Conservation (phyloP, 2,888 invertebrate genomes). For the Pedicia rivosa region DNA sequence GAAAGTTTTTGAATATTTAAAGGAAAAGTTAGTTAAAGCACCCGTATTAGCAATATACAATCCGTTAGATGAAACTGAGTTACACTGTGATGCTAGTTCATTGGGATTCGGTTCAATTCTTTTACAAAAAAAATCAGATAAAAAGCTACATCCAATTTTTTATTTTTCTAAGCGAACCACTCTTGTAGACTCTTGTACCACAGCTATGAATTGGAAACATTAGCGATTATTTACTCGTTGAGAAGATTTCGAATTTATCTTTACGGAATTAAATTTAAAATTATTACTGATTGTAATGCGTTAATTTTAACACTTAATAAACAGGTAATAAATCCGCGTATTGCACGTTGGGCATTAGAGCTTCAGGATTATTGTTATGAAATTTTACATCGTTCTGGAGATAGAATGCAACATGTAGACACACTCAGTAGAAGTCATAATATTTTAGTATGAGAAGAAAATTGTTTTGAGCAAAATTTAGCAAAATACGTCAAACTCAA, state of each 20-base stretch:
- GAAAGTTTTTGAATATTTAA: conserved; percentile 9
- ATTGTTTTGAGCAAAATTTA: conserved; percentile 10
- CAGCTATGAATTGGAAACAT: conserved; percentile 18
- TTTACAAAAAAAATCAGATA: conserved; percentile 13
- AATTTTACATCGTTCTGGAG: conserved; percentile 13
- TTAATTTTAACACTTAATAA: conserved; percentile 12
- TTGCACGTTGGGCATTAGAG: conserved; percentile 13
- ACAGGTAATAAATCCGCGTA: conserved; percentile 14
- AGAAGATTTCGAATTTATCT: conserved; percentile 16
- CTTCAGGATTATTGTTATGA: conserved; percentile 12
- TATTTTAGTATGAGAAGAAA: conserved; percentile 8
- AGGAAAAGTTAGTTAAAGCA: conserved; percentile 7
- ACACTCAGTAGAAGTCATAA: conserved; percentile 15
- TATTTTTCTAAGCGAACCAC: conserved; percentile 18
- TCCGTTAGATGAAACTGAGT: conserved; percentile 16
- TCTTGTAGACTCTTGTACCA: conserved; percentile 15
- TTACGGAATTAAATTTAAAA: conserved; percentile 15
- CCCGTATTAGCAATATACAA: conserved; percentile 18
- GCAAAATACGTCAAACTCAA: conserved; percentile 10
- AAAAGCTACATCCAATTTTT: conserved; percentile 16
- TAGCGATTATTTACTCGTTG: conserved; percentile 16
- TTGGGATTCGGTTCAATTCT: conserved; percentile 16
- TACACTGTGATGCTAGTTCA: conserved; percentile 18
- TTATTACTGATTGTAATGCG: conserved; percentile 18
- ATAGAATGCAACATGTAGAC: conserved; percentile 19